phyloP scores from a whole-genome alignment of 2,113 vertebrate species.

The Rhea americana region DNA sequence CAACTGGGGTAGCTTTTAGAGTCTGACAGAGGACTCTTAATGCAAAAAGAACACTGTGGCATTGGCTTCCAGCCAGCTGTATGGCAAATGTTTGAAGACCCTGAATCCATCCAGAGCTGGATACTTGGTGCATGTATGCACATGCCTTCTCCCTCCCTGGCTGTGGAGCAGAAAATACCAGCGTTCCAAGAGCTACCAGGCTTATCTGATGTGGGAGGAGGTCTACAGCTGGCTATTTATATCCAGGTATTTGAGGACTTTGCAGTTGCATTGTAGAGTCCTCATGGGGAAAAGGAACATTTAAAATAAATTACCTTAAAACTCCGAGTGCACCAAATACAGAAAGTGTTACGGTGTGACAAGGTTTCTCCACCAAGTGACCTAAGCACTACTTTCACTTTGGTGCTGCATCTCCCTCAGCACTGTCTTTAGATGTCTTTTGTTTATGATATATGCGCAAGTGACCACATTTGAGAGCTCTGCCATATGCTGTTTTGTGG shows the following conservation, averaged over 20 bases:
- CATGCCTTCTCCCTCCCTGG: neutral
- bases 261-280: conserved; percentile 1
- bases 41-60: neutral
- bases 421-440: accelerated
- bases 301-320: neutral
- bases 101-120: neutral
- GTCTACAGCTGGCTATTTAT: neutral
- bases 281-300: neutral
- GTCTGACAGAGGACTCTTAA: neutral
- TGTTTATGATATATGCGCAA: neutral
- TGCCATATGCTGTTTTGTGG: neutral
- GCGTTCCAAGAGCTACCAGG: conserved; percentile 36
- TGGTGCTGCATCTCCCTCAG: neutral
- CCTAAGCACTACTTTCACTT: neutral
- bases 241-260: conserved; percentile 25
- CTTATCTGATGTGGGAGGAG: conserved; percentile 36
- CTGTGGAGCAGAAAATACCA: conserved; percentile 5
- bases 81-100: neutral
- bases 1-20: neutral
- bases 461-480: neutral
- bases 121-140: neutral
- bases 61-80: neutral
- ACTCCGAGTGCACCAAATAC: neutral
- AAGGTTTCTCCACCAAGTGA: accelerated
- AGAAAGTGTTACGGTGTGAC: accelerated